phyloP scores from a whole-genome alignment of 2,888 invertebrate genomes.

The Ditula angustiorana region DNA sequence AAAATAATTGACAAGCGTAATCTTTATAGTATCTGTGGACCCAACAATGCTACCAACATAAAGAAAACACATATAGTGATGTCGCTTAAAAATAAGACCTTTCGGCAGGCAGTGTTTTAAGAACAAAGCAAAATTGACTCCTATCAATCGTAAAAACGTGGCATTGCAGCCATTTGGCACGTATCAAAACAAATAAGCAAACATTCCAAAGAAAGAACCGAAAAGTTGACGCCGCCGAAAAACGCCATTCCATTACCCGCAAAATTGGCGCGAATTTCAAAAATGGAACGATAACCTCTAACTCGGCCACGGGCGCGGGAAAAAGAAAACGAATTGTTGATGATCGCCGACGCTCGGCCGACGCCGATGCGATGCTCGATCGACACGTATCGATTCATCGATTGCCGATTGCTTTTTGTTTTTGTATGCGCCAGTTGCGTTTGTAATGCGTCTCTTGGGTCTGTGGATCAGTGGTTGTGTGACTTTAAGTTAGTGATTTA shows the following conservation, averaged over 20 bases:
- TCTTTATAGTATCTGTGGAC: no score
- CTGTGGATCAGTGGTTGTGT: no score
- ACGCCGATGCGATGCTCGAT: constrained; percentile 44
- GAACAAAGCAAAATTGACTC: no score
- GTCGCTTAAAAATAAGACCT: no score
- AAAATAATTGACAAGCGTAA: no score
- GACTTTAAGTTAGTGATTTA: not conserved
- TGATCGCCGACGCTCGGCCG: constrained; percentile 49
- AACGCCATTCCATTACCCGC: constrained; percentile 52
- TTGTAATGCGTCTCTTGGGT: not conserved
- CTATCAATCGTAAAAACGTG: not conserved
- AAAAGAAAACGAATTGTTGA: constrained; percentile 74
- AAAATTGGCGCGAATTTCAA: constrained; percentile 72
- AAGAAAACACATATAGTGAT: no score
- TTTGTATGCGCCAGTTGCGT: constrained; percentile 37
- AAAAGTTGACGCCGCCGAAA: constrained; percentile 30
- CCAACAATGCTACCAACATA: no score
- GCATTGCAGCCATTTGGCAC: not conserved
- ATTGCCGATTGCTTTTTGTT: constrained; percentile 44
- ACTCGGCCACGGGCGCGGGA: constrained; percentile 81
- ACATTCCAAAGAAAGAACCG: constrained; percentile 18
- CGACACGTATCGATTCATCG: constrained; percentile 55
- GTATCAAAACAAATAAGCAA: not conserved
- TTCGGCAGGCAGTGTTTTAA: no score
- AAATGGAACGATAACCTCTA: constrained; percentile 82